These are phyloP conservation scores for Meteorus colon DNA, from an alignment of 2,888 invertebrate genomes.

Conservation along the genomic window DNA sequence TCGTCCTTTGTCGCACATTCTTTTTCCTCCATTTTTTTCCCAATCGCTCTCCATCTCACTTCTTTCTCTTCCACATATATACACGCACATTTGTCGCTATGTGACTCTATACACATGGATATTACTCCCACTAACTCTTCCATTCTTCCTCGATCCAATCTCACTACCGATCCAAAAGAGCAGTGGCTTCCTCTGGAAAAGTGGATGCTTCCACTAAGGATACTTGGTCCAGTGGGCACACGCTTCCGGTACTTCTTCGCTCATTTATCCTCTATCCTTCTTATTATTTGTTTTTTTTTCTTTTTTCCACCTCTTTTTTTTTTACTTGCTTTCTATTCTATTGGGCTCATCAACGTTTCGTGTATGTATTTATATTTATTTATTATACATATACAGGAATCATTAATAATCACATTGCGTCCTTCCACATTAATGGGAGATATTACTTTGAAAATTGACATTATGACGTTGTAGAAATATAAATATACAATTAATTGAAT, in stretches of 20 bases:
- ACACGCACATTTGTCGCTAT: constrained; percentile 33
- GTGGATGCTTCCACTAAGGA: constrained; percentile 63
- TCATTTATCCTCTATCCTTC: constrained; percentile 34
- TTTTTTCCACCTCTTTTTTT: constrained; percentile 3
- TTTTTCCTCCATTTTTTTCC: constrained; percentile 41
- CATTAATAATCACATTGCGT: constrained; percentile 1
- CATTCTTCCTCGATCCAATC: constrained; percentile 43
- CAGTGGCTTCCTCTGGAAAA: constrained; percentile 60
- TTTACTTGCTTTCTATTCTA: not conserved
- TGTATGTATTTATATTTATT: too few relatives aligned
- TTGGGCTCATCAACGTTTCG: too few relatives aligned
- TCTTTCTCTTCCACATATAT: constrained; percentile 45
- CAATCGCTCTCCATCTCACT: constrained; percentile 51
- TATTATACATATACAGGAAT: too few relatives aligned
- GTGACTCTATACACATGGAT: not conserved
- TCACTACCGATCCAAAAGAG: constrained; percentile 42
- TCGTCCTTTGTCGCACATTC: constrained; percentile 48
- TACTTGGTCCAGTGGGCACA: constrained; percentile 64
- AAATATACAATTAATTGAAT: not conserved
- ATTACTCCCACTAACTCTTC: not conserved
- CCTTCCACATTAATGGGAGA: not conserved
- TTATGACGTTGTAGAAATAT: not conserved
- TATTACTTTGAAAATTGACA: not conserved
- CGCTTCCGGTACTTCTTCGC: constrained; percentile 61
- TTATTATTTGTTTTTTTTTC: constrained; percentile 48